These are phyloP conservation scores for Allacma fusca DNA, from an alignment of 2,888 invertebrate species.

Conservation along the genomic window DNA sequence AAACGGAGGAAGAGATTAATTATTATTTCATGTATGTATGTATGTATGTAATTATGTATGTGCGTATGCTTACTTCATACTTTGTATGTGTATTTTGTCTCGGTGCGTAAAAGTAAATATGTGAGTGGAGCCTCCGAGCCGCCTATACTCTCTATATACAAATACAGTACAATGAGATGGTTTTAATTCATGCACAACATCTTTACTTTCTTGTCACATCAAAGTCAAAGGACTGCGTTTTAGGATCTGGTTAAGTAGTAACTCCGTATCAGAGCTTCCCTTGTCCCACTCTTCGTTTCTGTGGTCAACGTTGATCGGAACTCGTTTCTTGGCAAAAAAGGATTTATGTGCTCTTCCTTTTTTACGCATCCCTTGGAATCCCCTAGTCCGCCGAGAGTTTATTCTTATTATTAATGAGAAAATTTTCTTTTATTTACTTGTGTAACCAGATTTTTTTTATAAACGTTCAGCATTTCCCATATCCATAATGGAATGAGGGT, in stretches of 20 bases:
- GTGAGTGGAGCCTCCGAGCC: too few species aligned
- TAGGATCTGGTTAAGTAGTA: not conserved
- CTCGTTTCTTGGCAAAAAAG: not conserved
- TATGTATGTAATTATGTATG: too few species aligned
- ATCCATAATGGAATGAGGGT: not conserved
- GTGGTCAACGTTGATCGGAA: not conserved
- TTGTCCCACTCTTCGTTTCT: not conserved
- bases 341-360: not conserved
- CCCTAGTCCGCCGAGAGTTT: not conserved
- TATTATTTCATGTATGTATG: too few species aligned
- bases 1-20: too few species aligned
- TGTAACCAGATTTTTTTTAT: not conserved
- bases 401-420: constrained; percentile 7
- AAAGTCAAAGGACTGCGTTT: constrained; percentile 1
- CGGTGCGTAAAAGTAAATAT: too few species aligned
- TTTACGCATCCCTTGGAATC: not conserved
- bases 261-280: not conserved
- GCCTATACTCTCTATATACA: too few species aligned
- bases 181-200: not conserved
- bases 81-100: too few species aligned
- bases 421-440: not conserved
- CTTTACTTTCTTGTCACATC: constrained; percentile 14
- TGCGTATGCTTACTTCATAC: too few species aligned
- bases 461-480: not conserved
- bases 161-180: not conserved